Percentiles rank a stretch among this genome's conserved stretches.
phyloP scores from a whole-genome alignment of 30 jellyfish, hydroid and myxozoan species.

The Morbakka virulenta region DNA sequence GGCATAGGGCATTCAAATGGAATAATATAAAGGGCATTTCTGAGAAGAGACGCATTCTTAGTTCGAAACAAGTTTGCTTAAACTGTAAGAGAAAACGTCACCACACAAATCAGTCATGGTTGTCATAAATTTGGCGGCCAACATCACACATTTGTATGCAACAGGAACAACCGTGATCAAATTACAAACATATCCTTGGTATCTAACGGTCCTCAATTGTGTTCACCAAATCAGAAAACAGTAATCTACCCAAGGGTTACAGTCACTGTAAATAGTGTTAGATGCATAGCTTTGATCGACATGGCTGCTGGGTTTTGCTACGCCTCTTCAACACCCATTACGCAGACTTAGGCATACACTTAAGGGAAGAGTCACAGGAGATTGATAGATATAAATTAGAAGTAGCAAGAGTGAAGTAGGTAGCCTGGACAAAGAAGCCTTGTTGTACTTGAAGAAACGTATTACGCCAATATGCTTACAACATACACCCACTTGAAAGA shows the following conservation, averaged over 20 bases:
- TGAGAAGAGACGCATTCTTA: constrained; percentile 30
- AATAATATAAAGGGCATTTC: constrained; percentile 4
- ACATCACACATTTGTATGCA: constrained; percentile 67
- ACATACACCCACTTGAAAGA: no score
- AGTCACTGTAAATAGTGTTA: constrained; percentile 13
- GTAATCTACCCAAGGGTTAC: constrained; percentile 16
- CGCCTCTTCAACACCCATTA: constrained; percentile 14
- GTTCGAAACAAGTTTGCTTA: constrained; percentile 37
- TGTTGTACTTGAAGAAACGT: no score
- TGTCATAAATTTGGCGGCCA: constrained; percentile 40
- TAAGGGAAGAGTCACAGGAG: background rate
- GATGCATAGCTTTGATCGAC: constrained; percentile 2
- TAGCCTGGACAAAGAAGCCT: no score
- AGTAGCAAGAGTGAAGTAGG: no score
- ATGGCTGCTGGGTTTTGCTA: constrained; percentile 6
- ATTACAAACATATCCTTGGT: no score
- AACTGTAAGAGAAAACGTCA: constrained; percentile 44
- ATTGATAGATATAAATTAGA: background rate
- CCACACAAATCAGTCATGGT: constrained; percentile 18
- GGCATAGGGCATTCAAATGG: constrained; percentile 27
- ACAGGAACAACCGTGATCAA: no score
- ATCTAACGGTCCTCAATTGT: no score
- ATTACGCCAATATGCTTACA: no score
- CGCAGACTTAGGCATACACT: background rate
- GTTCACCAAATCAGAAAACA: background rate